Base-by-base conservation (phyloP, 2,888 invertebrate species). In the Hirtodrosophila trivittata region DNA sequence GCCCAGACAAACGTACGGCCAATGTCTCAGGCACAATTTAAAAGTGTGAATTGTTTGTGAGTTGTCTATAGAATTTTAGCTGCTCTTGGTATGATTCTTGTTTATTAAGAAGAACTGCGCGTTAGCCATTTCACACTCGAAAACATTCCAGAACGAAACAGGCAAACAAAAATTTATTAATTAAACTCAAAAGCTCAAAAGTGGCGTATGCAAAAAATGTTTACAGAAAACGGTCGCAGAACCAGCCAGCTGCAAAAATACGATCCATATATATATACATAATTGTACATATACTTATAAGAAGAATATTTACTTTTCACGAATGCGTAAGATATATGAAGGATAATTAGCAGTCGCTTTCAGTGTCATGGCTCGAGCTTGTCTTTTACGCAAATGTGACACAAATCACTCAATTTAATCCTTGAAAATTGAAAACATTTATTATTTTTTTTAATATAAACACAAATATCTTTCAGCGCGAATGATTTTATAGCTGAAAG, bases 181-280 rank as follows among this genome's bases (percentile, higher is more conserved):
- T 80, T 67, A 63, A 83, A 65, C 50, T 55, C 54, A 33, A 71
- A 71, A 72, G 52, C 33, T 39, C 39, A 57, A 49, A 42, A 70
- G 75, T 54, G 39, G 54, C 46, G 46, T 43, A 47, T 33, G 55
- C 75, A n/a, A 47, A 42, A 52, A 75, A 41, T 75, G 83, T 77
- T 71, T 82, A 75, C 67, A 65, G 30, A 57, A 51, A 45, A 43
- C 50, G 54, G 45, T 10, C 46, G 28, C n/a, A 9, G 5, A 21
- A 7, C 45, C 37, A 62, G 65, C 76, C 84, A 84, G 73, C 78
- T 80, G 84, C 66, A 54, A 73, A 83, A 78, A 83, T 80, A 62
- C 38, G 26, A 49, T 16, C 9, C 9, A 30, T 25, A 25, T n/a
- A 32, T 4, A 66, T 45, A 52, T 38, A 32, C 42, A 21, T 10